Base-by-base conservation (phyloP, 2,888 invertebrate genomes). In the Pycnomerus fuliginosus region DNA sequence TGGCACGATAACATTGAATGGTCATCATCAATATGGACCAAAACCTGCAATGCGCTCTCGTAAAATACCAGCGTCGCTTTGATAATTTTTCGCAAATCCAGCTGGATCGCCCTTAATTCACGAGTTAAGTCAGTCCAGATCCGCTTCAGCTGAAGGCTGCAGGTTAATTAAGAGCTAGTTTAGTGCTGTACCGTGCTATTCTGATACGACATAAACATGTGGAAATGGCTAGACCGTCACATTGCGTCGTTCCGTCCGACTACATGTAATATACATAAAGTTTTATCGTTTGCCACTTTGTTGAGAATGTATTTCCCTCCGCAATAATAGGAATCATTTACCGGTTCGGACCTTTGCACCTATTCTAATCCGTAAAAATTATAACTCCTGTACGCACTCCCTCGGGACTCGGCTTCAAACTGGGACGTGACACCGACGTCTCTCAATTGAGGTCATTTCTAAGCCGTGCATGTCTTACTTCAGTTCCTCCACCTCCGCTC, bases 261-360 rank as follows among this genome's bases (percentile, higher is more conserved):
- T 64, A 61, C 63, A 61, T 61, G 66, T 58, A 68, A 69, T 69
- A 69, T 66, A 68, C 69, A 68, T 68, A 68, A 69, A 69, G 67
- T 68, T 69, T 69, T 69, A 69, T 68, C 62, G 66, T 55, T 58
- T 55, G 55, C 65, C 66, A 68, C 67, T 67, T 67, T 67, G 65
- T 64, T 59, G 57, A 53, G 53, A 65, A 67, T 64, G 66, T 65
- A 62, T 64, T 64, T 59, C 58, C 55, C 60, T 60, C 60, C 55
- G 56, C 61, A 59, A 65, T 65, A 65, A 65, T 65, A 64, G n/a
- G n/a, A n/a, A 67, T 67, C 65, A 66, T 66, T 67, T 64, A 59
- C 60, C 56, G 60, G 63, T 61, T 64, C 64, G 65, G 64, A 65
- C 65, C 65, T 55, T 8, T 20, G 20, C 20, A 5, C 20, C 20